Conservation (phyloP, 2,797 vertebrate species). For the Notamacropus eugenii region DNA sequence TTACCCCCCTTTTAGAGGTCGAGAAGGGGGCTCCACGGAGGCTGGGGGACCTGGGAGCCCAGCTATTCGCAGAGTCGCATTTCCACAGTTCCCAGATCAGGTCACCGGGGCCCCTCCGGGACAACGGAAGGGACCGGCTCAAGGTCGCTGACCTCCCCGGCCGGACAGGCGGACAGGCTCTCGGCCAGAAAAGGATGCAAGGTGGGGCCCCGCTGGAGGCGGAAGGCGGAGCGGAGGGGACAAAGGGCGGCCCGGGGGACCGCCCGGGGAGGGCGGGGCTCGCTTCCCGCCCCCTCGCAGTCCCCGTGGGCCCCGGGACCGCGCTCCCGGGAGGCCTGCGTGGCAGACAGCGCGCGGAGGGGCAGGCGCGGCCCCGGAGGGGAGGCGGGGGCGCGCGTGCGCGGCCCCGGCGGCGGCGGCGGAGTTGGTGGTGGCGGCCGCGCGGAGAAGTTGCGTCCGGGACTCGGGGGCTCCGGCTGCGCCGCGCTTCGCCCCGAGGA, state of each 20-base stretch:
- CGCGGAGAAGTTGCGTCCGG: conserved; percentile 67
- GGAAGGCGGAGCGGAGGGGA: not conserved
- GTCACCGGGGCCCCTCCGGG: not conserved
- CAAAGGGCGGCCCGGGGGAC: fast-evolving
- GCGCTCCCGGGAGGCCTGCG: conserved; percentile 65
- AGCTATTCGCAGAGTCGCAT: not conserved
- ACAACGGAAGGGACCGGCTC: not conserved
- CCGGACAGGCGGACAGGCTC: not conserved
- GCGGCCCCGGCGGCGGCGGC: conserved; percentile 48
- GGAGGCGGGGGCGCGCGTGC: conserved; percentile 61
- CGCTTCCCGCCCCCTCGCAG: conserved; percentile 26
- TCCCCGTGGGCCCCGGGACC: not conserved
- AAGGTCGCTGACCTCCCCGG: not conserved
- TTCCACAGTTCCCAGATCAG: not conserved
- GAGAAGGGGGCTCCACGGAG: not conserved
- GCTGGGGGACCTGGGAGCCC: not conserved
- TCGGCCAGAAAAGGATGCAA: not conserved
- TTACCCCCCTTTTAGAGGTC: not conserved
- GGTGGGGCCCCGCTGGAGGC: not conserved
- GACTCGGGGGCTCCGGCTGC: conserved; percentile 42
- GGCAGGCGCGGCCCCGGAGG: conserved; percentile 72
- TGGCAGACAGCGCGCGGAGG: conserved; percentile 76
- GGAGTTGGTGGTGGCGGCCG: conserved; percentile 56
- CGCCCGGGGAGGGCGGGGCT: not conserved
- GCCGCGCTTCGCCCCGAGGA: conserved; percentile 4